phyloP scores from a whole-genome alignment of 1,140 invertebrate species.

The Brevipalpus yothersi region DNA sequence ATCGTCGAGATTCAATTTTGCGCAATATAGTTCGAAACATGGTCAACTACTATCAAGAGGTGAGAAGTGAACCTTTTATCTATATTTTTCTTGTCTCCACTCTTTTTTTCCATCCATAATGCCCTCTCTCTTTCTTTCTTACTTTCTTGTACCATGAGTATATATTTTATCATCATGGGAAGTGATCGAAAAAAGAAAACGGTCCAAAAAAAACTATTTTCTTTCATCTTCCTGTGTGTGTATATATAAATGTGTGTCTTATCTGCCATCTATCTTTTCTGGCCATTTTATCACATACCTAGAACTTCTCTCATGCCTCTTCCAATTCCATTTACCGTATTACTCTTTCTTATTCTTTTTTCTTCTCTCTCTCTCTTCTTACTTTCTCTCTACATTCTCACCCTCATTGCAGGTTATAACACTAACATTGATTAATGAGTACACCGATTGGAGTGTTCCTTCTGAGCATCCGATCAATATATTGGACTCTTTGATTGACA shows the following conservation, averaged over 20 bases:
- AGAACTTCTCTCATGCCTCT: not conserved
- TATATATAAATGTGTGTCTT: no score
- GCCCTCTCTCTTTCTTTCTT: not conserved
- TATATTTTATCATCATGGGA: no score
- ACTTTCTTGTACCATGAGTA: no score
- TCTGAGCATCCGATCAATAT: slow-evolving; percentile 76
- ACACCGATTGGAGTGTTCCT: slow-evolving; percentile 85
- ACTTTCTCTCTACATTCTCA: not conserved
- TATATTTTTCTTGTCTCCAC: no score
- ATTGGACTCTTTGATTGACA: slow-evolving; percentile 72
- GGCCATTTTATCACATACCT: no score
- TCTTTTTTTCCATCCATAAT: not conserved
- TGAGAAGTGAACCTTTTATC: not conserved
- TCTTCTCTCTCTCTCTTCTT: not conserved
- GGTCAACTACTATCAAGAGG: slow-evolving; percentile 15
- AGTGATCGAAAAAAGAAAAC: no score
- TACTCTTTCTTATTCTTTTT: not conserved
- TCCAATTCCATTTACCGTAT: no score
- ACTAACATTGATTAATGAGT: slow-evolving; percentile 87
- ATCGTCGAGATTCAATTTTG: slow-evolving; percentile 65
- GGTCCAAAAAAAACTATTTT: no score
- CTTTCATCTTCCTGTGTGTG: no score
- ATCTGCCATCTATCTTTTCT: no score
- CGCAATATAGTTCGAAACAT: slow-evolving; percentile 59
- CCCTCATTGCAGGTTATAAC: slow-evolving; percentile 49